These are phyloP conservation scores for Dissostichus mawsoni DNA, from an alignment of 2,113 vertebrate genomes.

Conservation along the genomic window DNA sequence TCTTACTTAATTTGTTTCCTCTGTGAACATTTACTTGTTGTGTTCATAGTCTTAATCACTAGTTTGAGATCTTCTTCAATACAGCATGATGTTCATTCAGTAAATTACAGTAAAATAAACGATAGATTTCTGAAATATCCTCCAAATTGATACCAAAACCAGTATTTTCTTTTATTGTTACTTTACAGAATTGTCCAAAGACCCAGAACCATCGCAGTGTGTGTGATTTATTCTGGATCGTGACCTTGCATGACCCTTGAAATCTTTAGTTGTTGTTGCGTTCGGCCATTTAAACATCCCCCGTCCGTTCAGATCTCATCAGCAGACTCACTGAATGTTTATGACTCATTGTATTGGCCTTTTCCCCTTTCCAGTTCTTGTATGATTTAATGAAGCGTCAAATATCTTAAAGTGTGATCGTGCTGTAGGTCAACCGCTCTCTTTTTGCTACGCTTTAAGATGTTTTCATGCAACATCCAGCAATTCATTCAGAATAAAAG, in stretches of 20 bases:
- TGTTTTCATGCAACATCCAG: background rate
- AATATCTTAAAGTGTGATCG: constrained; percentile 6
- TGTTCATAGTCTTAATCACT: too few species aligned
- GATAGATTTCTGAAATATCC: too few species aligned
- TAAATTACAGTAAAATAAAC: too few species aligned
- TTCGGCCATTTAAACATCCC: background rate
- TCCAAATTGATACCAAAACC: too few species aligned
- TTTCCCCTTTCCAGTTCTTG: background rate
- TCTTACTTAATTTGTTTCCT: too few species aligned
- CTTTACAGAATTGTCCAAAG: too few species aligned
- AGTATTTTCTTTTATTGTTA: background rate
- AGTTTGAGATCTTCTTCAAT: too few species aligned
- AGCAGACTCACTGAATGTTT: background rate
- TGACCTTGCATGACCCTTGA: background rate
- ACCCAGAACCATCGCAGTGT: background rate
- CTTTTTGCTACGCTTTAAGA: background rate
- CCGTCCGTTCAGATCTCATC: background rate
- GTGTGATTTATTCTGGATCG: background rate
- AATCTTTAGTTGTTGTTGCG: background rate
- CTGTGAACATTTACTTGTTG: too few species aligned
- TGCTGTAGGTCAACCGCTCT: background rate
- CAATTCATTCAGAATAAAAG: background rate
- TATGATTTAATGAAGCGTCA: constrained; percentile 9
- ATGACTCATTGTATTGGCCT: background rate
- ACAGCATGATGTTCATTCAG: too few species aligned